A percentile compares a stretch with the other conserved stretches of the same genome.
Conservation (phyloP, 2,888 invertebrate genomes). For the Dendrolimus pini region DNA sequence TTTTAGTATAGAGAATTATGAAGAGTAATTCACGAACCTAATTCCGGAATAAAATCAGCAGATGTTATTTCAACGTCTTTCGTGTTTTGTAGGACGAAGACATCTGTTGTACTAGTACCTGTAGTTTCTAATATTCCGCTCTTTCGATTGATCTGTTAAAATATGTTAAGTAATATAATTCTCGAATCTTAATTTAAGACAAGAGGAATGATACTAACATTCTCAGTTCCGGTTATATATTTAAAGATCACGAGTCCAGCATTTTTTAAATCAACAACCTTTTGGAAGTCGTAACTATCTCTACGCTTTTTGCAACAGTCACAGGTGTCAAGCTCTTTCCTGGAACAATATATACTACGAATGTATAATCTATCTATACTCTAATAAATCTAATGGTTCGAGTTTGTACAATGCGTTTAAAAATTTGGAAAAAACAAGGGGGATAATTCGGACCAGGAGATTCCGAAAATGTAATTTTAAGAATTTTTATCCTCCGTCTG, state of each 20-base stretch:
- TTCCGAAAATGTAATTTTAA: too few species aligned
- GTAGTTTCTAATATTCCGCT: constrained; percentile 2
- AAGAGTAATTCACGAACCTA: constrained; percentile 22
- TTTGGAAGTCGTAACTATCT: constrained; percentile 24
- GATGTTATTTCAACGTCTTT: constrained; percentile 22
- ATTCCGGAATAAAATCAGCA: constrained; percentile 21
- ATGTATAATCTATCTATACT: not conserved
- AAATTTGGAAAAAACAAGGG: too few species aligned
- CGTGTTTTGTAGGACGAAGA: constrained; percentile 35
- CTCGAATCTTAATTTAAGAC: not conserved
- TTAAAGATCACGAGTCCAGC: constrained; percentile 34
- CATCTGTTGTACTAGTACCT: constrained; percentile 14
- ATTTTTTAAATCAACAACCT: constrained; percentile 28
- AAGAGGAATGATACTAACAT: constrained; percentile 18
- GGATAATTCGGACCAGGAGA: too few species aligned
- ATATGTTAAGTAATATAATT: not conserved
- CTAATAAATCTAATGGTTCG: too few species aligned
- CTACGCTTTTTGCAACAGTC: constrained; percentile 20
- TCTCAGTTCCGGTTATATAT: constrained; percentile 14
- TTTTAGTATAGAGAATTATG: constrained; percentile 1
- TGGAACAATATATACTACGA: not conserved
- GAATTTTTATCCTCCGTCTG: too few species aligned
- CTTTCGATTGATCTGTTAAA: constrained; percentile 8
- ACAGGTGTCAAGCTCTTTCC: constrained; percentile 3
- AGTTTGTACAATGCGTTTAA: too few species aligned